Conservation (phyloP, 2,888 invertebrate genomes). For the Parnassius smintheus region DNA sequence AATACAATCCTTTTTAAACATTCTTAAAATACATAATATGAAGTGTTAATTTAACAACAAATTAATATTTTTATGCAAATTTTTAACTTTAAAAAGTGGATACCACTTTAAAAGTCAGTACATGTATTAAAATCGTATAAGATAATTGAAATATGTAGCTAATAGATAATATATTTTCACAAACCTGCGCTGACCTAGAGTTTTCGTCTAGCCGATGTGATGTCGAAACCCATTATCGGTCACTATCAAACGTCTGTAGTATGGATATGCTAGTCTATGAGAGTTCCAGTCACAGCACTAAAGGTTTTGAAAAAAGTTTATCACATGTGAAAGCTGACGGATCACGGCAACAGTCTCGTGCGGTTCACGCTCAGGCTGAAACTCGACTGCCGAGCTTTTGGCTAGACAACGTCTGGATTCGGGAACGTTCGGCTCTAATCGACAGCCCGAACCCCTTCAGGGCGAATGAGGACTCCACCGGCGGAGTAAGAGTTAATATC, state of each 20-base stretch:
- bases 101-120: too few relatives aligned
- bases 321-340: slow-evolving; percentile 51
- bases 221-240: slow-evolving; percentile 50
- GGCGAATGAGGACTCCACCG: slow-evolving; percentile 25
- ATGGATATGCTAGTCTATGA: slow-evolving; percentile 33
- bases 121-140: too few relatives aligned
- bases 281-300: slow-evolving; percentile 51
- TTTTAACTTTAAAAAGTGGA: too few relatives aligned
- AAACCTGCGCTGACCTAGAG: slow-evolving; percentile 45
- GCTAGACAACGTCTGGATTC: slow-evolving; percentile 27
- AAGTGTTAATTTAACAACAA: too few relatives aligned
- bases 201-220: slow-evolving; percentile 39
- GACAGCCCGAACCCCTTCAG: slow-evolving; percentile 18
- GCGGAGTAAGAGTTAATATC: slow-evolving; percentile 4
- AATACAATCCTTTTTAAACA: too few relatives aligned
- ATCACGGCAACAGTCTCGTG: slow-evolving; percentile 37
- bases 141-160: not conserved
- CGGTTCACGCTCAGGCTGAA: slow-evolving; percentile 44
- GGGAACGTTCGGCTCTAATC: slow-evolving; percentile 36
- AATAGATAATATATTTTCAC: slow-evolving; percentile 30
- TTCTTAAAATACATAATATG: too few relatives aligned
- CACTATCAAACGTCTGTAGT: slow-evolving; percentile 39
- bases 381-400: slow-evolving; percentile 49
- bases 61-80: too few relatives aligned
- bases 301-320: slow-evolving; percentile 59